These are phyloP conservation scores for Characodon lateralis DNA, from an alignment of 2,797 vertebrate genomes.

Conservation along the genomic window DNA sequence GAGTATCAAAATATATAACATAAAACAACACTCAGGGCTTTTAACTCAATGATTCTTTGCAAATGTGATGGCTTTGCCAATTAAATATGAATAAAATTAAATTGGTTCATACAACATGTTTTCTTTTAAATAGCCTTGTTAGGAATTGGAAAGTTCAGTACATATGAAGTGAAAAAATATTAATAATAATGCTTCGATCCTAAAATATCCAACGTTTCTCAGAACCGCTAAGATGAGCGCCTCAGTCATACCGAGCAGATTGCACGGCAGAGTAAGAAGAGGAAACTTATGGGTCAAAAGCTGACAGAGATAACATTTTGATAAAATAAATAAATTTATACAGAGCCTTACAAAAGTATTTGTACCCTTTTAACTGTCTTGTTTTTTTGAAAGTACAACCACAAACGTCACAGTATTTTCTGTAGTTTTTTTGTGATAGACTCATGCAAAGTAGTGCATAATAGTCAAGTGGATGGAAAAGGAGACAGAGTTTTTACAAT, in stretches of 20 bases:
- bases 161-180: not conserved
- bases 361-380: not conserved
- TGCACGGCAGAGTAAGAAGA: not conserved
- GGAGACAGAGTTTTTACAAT: too few species aligned
- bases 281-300: not conserved
- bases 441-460: not conserved
- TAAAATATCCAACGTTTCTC: not conserved
- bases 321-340: not conserved
- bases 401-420: not conserved
- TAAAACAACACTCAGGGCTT: not conserved
- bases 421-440: not conserved
- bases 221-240: not conserved
- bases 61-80: not conserved
- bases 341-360: not conserved
- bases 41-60: not conserved
- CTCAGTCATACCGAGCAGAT: not conserved
- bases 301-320: not conserved
- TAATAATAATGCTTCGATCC: not conserved
- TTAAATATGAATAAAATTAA: not conserved
- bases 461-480: too few species aligned
- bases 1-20: not conserved
- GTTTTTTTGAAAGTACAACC: not conserved
- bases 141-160: not conserved
- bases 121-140: not conserved
- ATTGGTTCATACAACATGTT: not conserved